A percentile compares a stretch with the other conserved stretches of the same genome.
These are phyloP conservation scores for Gambusia holbrooki DNA, from an alignment of 2,113 vertebrate genomes.

Conservation along the genomic window DNA sequence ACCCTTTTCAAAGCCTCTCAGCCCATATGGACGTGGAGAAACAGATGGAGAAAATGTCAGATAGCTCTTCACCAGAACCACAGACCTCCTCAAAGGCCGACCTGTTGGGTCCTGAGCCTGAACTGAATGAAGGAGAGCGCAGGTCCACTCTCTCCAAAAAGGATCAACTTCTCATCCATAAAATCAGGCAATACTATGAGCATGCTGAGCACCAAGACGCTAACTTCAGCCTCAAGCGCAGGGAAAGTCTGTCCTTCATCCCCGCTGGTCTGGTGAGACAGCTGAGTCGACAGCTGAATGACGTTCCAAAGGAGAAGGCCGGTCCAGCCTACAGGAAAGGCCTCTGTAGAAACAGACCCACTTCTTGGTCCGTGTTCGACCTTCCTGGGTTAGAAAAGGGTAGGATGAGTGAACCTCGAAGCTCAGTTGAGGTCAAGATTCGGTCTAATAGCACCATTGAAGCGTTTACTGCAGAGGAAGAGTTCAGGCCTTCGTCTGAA, in stretches of 20 bases:
- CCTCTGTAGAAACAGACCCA: slow-evolving; percentile 64
- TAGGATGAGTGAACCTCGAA: slow-evolving; percentile 26
- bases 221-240: slow-evolving; percentile 86
- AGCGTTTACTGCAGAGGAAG: slow-evolving; percentile 69
- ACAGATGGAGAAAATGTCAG: slow-evolving; percentile 35
- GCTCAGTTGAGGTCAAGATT: slow-evolving; percentile 7
- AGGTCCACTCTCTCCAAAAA: slow-evolving; percentile 82
- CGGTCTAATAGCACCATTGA: slow-evolving; percentile 28
- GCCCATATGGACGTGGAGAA: slow-evolving; percentile 81
- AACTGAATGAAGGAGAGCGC: slow-evolving; percentile 62
- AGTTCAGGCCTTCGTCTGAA: slow-evolving; percentile 81
- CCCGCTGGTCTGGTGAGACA: slow-evolving; percentile 92
- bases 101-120: slow-evolving; percentile 26
- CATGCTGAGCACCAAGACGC: slow-evolving; percentile 86
- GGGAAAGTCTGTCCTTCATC: slow-evolving; percentile 95
- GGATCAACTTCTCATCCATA: slow-evolving; percentile 89
- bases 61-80: slow-evolving; percentile 37
- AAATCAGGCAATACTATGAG: slow-evolving; percentile 91
- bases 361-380: slow-evolving; percentile 83
- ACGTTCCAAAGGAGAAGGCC: slow-evolving; percentile 71
- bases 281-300: slow-evolving; percentile 86
- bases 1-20: slow-evolving; percentile 80
- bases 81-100: slow-evolving; percentile 5
- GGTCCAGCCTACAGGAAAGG: slow-evolving; percentile 44
- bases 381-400: slow-evolving; percentile 73